phyloP scores from a whole-genome alignment of 2,888 invertebrate genomes.

The Labia minor region DNA sequence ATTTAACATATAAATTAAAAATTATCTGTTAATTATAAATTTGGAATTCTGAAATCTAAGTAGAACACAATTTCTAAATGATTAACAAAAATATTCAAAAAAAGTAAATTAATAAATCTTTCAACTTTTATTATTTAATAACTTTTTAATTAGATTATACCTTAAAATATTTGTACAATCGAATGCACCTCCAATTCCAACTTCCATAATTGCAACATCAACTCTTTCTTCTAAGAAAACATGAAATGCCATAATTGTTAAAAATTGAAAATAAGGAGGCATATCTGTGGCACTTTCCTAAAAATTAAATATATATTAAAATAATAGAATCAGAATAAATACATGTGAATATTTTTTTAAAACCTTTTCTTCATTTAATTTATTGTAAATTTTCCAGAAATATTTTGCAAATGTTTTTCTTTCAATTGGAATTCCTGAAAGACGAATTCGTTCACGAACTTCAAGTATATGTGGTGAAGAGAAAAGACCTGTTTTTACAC shows the following conservation, averaged over 20 bases:
- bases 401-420: slow-evolving; percentile 60
- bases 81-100: too few species aligned
- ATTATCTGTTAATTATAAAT: too few species aligned
- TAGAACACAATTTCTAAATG: too few species aligned
- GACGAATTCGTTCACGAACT: slow-evolving; percentile 80
- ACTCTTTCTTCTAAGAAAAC: slow-evolving; percentile 75
- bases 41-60: too few species aligned
- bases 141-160: too few species aligned
- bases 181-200: slow-evolving; percentile 90
- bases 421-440: slow-evolving; percentile 70
- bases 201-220: slow-evolving; percentile 90
- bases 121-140: too few species aligned
- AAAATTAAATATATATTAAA: slow-evolving; percentile 27
- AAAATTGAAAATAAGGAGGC: slow-evolving; percentile 89
- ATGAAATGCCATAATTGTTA: slow-evolving; percentile 83
- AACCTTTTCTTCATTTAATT: slow-evolving; percentile 43
- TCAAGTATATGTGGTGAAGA: slow-evolving; percentile 92
- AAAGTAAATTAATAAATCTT: too few species aligned
- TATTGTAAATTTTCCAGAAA: slow-evolving; percentile 72
- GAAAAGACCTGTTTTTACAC: slow-evolving; percentile 83
- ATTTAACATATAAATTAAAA: too few species aligned
- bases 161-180: slow-evolving; percentile 89
- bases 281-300: slow-evolving; percentile 55
- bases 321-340: slow-evolving; percentile 9
- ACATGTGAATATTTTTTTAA: slow-evolving; percentile 18